Evolutionary conservation across 2,797 vertebrate species (phyloP).

Genomic region (Emydoidea blandingii): DNA sequence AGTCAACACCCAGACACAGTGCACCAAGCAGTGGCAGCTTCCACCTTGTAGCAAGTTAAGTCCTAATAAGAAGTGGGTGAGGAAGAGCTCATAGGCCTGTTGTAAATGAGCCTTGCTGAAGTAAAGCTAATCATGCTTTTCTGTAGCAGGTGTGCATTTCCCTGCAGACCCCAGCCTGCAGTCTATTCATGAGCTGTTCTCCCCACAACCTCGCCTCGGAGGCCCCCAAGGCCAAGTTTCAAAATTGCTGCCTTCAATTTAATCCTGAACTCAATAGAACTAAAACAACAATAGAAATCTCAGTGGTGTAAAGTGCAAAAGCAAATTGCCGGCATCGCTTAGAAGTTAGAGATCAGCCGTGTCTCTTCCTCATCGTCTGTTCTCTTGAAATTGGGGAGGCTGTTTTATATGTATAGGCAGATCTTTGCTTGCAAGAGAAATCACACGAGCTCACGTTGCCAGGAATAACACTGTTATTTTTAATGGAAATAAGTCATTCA

Average conservation of each 20-base stretch:
- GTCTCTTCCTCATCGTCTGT: slow-evolving; percentile 36
- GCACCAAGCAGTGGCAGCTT: accelerated
- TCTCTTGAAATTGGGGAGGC: slow-evolving; percentile 11
- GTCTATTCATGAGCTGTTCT: slow-evolving; percentile 6
- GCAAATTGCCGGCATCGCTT: neutral
- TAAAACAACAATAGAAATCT: slow-evolving; percentile 34
- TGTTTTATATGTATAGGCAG: slow-evolving; percentile 46
- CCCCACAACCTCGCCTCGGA: neutral
- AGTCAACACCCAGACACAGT: neutral
- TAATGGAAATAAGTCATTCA: slow-evolving; percentile 62
- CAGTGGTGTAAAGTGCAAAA: neutral
- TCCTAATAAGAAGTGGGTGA: accelerated
- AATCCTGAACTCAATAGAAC: slow-evolving; percentile 31
- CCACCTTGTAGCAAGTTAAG: neutral
- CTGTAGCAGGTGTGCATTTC: slow-evolving; percentile 3
- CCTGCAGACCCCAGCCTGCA: neutral
- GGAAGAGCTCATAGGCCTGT: neutral
- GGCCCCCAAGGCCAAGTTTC: slow-evolving; percentile 15
- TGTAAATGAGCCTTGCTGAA: neutral
- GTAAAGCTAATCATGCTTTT: neutral
- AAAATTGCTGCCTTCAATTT: slow-evolving; percentile 45
- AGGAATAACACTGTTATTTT: slow-evolving; percentile 65
- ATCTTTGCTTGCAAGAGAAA: slow-evolving; percentile 28
- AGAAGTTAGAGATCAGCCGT: neutral
- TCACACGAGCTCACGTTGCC: accelerated